Conservation (phyloP, 2,888 invertebrate species). For the Hyalella azteca region DNA sequence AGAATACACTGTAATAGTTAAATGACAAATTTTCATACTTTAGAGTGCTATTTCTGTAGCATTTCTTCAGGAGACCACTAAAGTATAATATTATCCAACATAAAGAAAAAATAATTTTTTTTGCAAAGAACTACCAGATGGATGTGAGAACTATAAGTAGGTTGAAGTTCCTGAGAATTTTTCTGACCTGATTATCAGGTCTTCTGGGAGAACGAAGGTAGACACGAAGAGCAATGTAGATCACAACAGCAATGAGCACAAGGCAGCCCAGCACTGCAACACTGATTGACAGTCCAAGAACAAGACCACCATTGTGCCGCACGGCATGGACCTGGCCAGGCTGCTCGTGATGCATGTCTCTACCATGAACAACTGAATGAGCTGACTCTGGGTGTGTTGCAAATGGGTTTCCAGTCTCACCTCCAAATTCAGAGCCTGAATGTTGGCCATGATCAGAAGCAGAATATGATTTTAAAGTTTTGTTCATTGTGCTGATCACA, state of each 20-base stretch:
- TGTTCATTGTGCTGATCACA: conserved; percentile 73
- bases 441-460: conserved; percentile 55
- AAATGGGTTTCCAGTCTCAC: conserved; percentile 29
- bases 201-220: conserved; percentile 51
- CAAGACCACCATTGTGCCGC: conserved; percentile 42
- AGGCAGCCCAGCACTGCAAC: conserved; percentile 74
- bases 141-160: too few relatives aligned
- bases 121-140: too few relatives aligned
- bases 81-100: too few relatives aligned
- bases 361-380: neutral
- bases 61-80: too few relatives aligned
- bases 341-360: neutral
- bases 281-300: conserved; percentile 69
- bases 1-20: too few relatives aligned
- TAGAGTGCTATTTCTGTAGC: too few relatives aligned
- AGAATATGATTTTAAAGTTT: conserved; percentile 74
- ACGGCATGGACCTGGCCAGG: neutral
- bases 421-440: conserved; percentile 37
- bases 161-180: too few relatives aligned
- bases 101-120: too few relatives aligned
- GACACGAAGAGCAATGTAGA: conserved; percentile 69
- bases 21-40: too few relatives aligned
- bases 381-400: neutral
- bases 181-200: conserved; percentile 17
- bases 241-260: conserved; percentile 71